Evolutionary conservation across 2,888 invertebrate species (phyloP), one percentile per base, ranked within the genome.

Genomic region (Dendrolimus houi): DNA sequence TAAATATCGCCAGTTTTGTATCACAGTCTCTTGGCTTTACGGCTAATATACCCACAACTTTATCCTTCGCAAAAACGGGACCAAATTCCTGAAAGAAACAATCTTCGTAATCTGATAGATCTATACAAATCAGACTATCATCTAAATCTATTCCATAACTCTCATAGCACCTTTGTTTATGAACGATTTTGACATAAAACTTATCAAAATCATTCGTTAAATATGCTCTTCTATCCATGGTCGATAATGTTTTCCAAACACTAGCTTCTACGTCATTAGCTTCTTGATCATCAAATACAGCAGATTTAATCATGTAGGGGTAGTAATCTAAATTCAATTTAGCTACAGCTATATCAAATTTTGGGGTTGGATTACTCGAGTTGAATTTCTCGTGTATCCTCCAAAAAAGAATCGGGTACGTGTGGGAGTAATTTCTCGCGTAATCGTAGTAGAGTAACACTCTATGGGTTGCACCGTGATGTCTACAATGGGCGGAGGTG

Each of bases 71-170:
- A 57, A 69, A 88, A 1, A 88, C 53, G 0, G 89, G 89, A 0
- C 89, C 89, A 58, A 87, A 88, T 42, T 89, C 89, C 2, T 84
- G 78, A 0, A 81, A 60, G 12, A 88, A 89, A 58, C 89, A 89
- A 14, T 86, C 85, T 0, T 78, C 74, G n/a, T 85, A 69, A 0
- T 64, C 60, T 0, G 81, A 72, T 60, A 87, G 58, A 14, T 89
- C 85, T 0, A 85, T 65, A 55, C 89, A 89, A 0, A 88, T 73
- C 56, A 85, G 55, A 10, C 81, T 81, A 0, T 74, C 70, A 3
- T 86, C 83, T 0, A 83, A 6, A 0, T 70, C 68, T 0, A 87
- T 63, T 0, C 82, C 85, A 17, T 75, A 87, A 0, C 62, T 71
- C 55, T 86, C 84, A 8, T 74, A 80, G 17, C 88, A 88, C 14